A percentile compares a stretch with the other conserved stretches of the same genome.
These are phyloP conservation scores for Myxocyprinus asiaticus DNA, from an alignment of 2,113 vertebrate genomes.

Conservation along the genomic window DNA sequence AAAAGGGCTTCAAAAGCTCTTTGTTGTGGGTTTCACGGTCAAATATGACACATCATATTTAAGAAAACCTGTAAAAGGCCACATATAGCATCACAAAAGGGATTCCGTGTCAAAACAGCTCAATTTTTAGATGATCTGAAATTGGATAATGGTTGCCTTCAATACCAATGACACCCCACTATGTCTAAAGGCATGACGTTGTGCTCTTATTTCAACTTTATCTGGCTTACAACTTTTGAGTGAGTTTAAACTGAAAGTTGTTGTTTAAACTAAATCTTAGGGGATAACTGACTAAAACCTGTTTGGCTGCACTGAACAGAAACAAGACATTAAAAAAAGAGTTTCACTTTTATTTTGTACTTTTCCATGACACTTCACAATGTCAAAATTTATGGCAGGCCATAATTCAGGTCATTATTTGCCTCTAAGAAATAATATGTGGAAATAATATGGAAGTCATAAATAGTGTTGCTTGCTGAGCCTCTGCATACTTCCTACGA, in stretches of 20 bases:
- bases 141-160: conserved; percentile 11
- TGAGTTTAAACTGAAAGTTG: not conserved
- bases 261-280: not conserved
- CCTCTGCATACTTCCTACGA: no score
- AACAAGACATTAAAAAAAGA: not conserved
- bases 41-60: conserved; percentile 26
- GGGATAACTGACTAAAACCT: conserved; percentile 1
- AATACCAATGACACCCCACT: not conserved
- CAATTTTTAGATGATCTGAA: conserved; percentile 1
- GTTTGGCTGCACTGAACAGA: not conserved
- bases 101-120: not conserved
- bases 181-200: not conserved
- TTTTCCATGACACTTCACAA: not conserved
- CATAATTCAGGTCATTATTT: no score
- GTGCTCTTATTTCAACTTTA: not conserved
- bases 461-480: no score
- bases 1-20: conserved; percentile 2
- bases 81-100: not conserved
- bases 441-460: no score
- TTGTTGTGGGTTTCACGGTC: conserved; percentile 19
- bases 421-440: no score
- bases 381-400: not conserved
- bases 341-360: not conserved
- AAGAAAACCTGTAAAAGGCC: conserved; percentile 14
- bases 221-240: not conserved